Base-by-base conservation (phyloP, 2,797 vertebrate species). In the Nannoperca obscura region DNA sequence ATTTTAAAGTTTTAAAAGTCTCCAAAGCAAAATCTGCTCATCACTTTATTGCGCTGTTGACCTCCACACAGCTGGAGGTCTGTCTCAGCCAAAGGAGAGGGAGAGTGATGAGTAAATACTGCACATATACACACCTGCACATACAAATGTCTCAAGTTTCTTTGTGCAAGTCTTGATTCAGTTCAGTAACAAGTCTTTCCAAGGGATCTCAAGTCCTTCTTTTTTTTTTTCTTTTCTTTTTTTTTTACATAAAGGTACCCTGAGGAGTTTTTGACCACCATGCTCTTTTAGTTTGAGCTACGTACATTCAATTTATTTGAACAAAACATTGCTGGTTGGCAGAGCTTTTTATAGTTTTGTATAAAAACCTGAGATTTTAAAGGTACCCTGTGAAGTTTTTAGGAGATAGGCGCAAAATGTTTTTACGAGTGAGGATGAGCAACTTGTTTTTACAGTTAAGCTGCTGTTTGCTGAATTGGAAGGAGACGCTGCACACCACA, bases 1-100 rank as follows among this genome's bases (percentile, higher is more conserved):
- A 80, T 78, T 44, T 19, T 22, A 38, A 38, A 27, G n/a, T 80
- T 72, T 79, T 64, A 53, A 47, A 70, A 53, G 65, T 80, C 78
- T 47, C 68, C 58, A 6, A 74, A 68, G 59, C 5, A n/a, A 52
- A 82, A 62, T 70, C 20, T 0, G 30, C 50, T 64, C 58, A 36
- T 62, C 19, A 22, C 61, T 59, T 86, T 66, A 80, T 80, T 72
- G 53, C 24, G 19, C 47, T 12, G 69, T 60, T 58, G 70, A 59
- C 30, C 27, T 47, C 49, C 8, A 58, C 66, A 40, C 75, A 81
- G 82, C 61, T 13, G 71, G 80, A 59, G 44, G 44, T 46, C 22
- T 36, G 53, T 50, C 76, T 68, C 12, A 17, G 53, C n/a, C 54
- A 42, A 55, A 72, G 24, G 17, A 58, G 40, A 69, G 4, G 12